A percentile compares a stretch with the other conserved stretches of the same genome.
Conservation (phyloP, 2,888 invertebrate species). For the Drosophila mercatorum region DNA sequence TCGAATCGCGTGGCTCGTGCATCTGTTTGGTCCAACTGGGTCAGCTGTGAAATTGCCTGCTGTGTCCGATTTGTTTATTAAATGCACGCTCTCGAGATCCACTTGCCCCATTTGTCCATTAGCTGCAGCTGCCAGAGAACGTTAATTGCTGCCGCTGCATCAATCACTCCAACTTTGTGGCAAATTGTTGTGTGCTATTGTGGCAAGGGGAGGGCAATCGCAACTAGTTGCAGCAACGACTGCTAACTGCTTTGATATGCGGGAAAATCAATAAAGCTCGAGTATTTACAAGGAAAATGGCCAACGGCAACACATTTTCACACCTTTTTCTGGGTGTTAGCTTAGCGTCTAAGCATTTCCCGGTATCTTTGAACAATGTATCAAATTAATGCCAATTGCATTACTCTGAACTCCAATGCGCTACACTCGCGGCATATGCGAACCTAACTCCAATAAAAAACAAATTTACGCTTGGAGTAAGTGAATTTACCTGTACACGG, state of each 20-base stretch:
- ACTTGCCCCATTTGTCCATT: slow-evolving; percentile 57
- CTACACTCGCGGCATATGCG: slow-evolving; percentile 4
- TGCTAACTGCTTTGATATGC: slow-evolving; percentile 32
- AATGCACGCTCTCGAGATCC: slow-evolving; percentile 41
- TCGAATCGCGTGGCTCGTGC: not conserved
- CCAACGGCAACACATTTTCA: slow-evolving; percentile 19
- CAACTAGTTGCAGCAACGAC: slow-evolving; percentile 5
- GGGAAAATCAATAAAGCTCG: slow-evolving; percentile 36
- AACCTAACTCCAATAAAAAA: not conserved
- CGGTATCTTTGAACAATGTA: slow-evolving; percentile 16
- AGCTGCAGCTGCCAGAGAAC: slow-evolving; percentile 50
- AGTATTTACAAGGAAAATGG: slow-evolving; percentile 21
- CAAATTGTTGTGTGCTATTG: slow-evolving; percentile 29
- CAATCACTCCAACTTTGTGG: slow-evolving; percentile 51
- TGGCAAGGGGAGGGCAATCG: not conserved
- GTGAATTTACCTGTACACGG: slow-evolving; percentile 8
- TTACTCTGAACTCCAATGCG: slow-evolving; percentile 17
- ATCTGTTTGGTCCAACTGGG: slow-evolving; percentile 47
- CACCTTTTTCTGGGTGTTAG: slow-evolving; percentile 19
- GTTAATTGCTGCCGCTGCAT: slow-evolving; percentile 51
- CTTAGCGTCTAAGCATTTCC: slow-evolving; percentile 16
- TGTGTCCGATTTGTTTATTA: slow-evolving; percentile 70
- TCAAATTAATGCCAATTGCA: slow-evolving; percentile 23
- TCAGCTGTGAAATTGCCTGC: slow-evolving; percentile 56
- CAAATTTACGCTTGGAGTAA: not conserved